phyloP scores from a whole-genome alignment of 2,888 invertebrate species.

The Helobdella robusta region DNA sequence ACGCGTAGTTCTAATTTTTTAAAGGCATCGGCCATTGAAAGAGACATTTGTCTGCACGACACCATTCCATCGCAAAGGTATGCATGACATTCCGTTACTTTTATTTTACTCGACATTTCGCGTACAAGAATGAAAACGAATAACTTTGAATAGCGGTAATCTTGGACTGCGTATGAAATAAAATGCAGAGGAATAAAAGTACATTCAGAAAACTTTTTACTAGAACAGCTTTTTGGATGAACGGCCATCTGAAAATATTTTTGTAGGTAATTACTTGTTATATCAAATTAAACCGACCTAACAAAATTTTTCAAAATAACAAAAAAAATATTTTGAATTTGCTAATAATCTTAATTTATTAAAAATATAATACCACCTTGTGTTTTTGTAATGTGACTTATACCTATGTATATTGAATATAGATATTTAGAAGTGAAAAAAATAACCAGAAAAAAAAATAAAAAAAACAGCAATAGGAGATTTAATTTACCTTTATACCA shows the following conservation, averaged over 20 bases:
- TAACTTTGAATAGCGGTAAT: conserved; percentile 41
- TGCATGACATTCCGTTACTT: conserved; percentile 44
- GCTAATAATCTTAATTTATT: neutral
- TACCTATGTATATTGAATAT: too few relatives aligned
- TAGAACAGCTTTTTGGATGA: conserved; percentile 40
- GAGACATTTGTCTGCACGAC: conserved; percentile 31
- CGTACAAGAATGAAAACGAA: conserved; percentile 47
- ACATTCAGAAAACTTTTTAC: conserved; percentile 35
- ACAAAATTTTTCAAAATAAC: neutral
- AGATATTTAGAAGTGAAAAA: too few relatives aligned
- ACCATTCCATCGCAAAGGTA: conserved; percentile 41
- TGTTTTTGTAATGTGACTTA: neutral
- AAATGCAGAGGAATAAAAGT: conserved; percentile 45
- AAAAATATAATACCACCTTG: neutral
- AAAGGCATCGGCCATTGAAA: conserved; percentile 34
- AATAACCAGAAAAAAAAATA: too few relatives aligned
- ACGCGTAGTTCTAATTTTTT: conserved; percentile 29
- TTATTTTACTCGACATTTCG: conserved; percentile 41
- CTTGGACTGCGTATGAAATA: conserved; percentile 46
- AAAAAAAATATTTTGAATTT: too few relatives aligned
- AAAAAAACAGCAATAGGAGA: too few relatives aligned
- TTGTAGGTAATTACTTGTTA: too few relatives aligned
- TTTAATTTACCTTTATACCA: conserved; percentile 24
- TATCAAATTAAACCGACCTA: too few relatives aligned
- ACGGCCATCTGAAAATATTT: conserved; percentile 4